Conservation (phyloP, 2,113 vertebrate genomes). For the Protomyctophum bolini region DNA sequence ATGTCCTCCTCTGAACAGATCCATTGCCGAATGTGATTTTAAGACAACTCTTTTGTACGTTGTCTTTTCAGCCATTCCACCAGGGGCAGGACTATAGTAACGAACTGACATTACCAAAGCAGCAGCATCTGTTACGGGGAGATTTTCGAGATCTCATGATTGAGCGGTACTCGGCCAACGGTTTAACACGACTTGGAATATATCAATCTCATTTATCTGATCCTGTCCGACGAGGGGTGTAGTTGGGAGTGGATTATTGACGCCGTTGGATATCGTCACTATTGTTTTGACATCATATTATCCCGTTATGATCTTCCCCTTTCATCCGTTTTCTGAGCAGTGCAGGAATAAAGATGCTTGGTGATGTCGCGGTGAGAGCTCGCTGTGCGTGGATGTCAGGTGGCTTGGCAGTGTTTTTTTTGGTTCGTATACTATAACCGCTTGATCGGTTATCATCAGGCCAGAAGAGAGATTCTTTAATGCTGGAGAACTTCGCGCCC, state of each 20-base stretch:
- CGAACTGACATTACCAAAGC: not conserved
- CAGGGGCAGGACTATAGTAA: conserved; percentile 13
- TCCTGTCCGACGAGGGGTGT: too few relatives aligned
- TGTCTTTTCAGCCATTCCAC: conserved; percentile 1
- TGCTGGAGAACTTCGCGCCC: conserved; percentile 33
- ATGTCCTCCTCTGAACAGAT: conserved; percentile 25
- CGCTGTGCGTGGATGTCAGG: not conserved
- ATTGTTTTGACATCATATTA: not conserved
- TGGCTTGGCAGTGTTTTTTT: too few relatives aligned
- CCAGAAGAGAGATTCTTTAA: conserved; percentile 24
- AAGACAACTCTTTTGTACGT: not conserved
- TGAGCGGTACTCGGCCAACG: too few relatives aligned
- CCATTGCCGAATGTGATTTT: conserved; percentile 14
- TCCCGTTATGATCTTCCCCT: conserved; percentile 27
- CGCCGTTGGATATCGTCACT: too few relatives aligned
- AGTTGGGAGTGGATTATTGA: too few relatives aligned
- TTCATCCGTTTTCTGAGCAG: conserved; percentile 30
- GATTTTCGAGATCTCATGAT: not conserved
- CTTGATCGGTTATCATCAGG: not conserved
- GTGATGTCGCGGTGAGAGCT: conserved; percentile 27
- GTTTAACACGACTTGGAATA: too few relatives aligned
- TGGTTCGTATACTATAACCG: too few relatives aligned
- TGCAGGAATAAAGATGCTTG: conserved; percentile 58
- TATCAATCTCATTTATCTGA: too few relatives aligned
- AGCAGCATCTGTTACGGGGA: conserved; percentile 13